Base-by-base conservation (phyloP, 1,140 invertebrate genomes). In the Plectrocnemia conspersa region DNA sequence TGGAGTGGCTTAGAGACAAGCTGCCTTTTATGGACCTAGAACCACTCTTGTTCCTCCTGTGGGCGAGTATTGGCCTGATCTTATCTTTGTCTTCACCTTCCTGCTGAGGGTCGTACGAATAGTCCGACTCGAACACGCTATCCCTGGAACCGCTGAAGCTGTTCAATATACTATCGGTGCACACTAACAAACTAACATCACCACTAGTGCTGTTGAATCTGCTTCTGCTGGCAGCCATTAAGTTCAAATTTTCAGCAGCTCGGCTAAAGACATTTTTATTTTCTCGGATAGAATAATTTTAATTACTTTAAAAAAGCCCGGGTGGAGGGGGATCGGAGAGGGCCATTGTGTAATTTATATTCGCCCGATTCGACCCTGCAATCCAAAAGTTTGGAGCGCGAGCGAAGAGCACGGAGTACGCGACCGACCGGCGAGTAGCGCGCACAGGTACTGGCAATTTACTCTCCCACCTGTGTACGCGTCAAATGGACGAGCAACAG, bases 21-120 rank as follows among this genome's bases (percentile, higher is more conserved):
- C 44, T 50, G 6, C 41, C 35, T 23, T 40, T 56, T 29, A 52
- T 15, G 9, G 50, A 56, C 32, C 38, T 53, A 21, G 49, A 44
- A 13, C 58, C 54, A 32, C 58, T 61, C 38, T 54, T 56, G 38
- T 36, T 54, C 18, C 58, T 53, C 33, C 54, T 56, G 52, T 61
- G 58, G 1, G 41, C 36, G 5, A 54, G 13, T 5, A 56, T 15
- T 6, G 58, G 58, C 4, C 53, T 16, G 3, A 61, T 49, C 21
- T 50, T 49, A 45, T 60, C 50, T 3, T 29, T 5, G 15, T 46
- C 36, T 7, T 52, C 58, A 13, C 19, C 46, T 3, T 15, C 9
- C 9, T 32, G n/a, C 1, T 11, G 11, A 2, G 58, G 58, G 16
- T 61, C 58, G 38, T 61, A 61, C 13, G 50, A 32, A 24, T 56